These are phyloP conservation scores for Nephrotoma flavescens DNA, from an alignment of 2,888 invertebrate genomes.

Conservation along the genomic window DNA sequence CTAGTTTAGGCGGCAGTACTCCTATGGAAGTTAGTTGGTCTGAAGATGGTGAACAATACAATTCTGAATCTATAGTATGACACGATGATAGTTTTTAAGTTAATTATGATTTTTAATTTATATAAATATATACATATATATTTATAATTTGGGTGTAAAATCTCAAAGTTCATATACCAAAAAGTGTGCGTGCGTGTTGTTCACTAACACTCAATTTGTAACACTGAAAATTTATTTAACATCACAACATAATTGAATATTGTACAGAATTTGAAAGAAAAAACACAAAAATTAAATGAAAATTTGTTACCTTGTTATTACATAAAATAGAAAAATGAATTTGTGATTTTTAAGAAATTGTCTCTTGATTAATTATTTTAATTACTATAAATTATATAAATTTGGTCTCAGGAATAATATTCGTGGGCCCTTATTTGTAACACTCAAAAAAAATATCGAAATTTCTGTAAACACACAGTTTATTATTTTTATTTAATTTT, in stretches of 20 bases:
- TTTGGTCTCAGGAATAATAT: neutral
- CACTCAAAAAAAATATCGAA: neutral
- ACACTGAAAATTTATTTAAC: neutral
- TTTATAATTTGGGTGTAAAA: neutral
- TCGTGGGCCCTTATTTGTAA: neutral
- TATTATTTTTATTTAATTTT: neutral
- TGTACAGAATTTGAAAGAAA: neutral
- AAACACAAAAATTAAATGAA: neutral
- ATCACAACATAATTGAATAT: neutral
- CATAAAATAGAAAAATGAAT: neutral
- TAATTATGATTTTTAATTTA: constrained; percentile 4
- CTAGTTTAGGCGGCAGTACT: constrained; percentile 27
- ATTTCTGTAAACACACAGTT: neutral
- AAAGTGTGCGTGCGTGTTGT: neutral
- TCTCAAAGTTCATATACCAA: neutral
- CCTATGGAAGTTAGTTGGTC: constrained; percentile 35
- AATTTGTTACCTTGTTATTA: neutral
- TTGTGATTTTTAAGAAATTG: neutral
- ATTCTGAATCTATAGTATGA: constrained; percentile 25
- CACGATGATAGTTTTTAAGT: constrained; percentile 30
- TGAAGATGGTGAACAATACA: constrained; percentile 26
- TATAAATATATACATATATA: neutral
- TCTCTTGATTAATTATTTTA: neutral
- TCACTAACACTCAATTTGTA: neutral
- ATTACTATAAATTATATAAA: neutral